phyloP scores from a whole-genome alignment of 2,888 invertebrate species.

The Trileptium ribeirensis region DNA sequence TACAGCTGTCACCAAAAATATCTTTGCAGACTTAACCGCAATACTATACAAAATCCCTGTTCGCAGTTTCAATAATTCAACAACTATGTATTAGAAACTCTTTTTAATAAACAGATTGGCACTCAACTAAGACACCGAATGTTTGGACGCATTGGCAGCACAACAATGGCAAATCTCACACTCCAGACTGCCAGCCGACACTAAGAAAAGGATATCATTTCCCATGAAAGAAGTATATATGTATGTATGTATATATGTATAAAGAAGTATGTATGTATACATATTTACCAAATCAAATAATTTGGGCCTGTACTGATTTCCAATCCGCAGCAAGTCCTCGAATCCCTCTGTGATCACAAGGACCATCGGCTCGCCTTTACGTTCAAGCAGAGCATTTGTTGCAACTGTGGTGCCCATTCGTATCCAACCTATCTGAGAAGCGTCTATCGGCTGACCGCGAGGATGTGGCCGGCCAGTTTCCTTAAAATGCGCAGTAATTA shows the following conservation, averaged over 20 bases:
- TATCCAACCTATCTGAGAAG: slow-evolving; percentile 78
- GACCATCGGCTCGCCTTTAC: slow-evolving; percentile 89
- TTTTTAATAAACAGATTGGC: too few relatives aligned
- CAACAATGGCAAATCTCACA: neutral
- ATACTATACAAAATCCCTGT: too few relatives aligned
- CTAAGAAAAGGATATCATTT: too few relatives aligned
- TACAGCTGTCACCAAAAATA: too few relatives aligned
- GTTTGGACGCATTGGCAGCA: neutral
- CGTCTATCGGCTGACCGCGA: slow-evolving; percentile 64
- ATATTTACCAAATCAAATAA: slow-evolving; percentile 82
- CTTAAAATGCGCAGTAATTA: too few relatives aligned
- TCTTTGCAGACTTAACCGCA: too few relatives aligned
- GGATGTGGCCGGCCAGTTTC: slow-evolving; percentile 66
- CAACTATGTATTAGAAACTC: too few relatives aligned
- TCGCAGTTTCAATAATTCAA: too few relatives aligned
- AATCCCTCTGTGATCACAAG: slow-evolving; percentile 81
- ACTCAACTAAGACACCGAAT: neutral
- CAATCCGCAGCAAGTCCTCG: slow-evolving; percentile 81
- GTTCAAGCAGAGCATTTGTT: slow-evolving; percentile 88
- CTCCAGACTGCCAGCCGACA: neutral
- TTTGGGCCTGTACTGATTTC: slow-evolving; percentile 90
- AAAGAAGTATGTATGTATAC: neutral
- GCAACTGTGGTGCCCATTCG: slow-evolving; percentile 99
- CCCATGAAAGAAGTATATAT: too few relatives aligned
- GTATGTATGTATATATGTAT: neutral